phyloP scores from a whole-genome alignment of 2,888 invertebrate species.

The Zaprionus bogoriensis region DNA sequence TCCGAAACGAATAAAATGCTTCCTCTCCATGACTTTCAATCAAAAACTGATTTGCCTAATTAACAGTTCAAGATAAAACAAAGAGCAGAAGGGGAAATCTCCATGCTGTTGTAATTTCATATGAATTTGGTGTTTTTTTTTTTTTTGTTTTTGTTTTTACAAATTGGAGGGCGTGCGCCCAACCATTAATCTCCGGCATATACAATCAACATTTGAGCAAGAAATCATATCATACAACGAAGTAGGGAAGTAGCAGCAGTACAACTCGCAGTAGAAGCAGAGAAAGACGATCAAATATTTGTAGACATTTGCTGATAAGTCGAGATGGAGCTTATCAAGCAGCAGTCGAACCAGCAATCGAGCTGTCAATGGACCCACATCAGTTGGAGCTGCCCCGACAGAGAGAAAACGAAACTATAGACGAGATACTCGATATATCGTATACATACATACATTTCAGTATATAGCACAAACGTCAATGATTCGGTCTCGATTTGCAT shows the following conservation, averaged over 20 bases:
- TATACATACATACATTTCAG: neutral
- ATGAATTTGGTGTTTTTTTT: slow-evolving; percentile 10
- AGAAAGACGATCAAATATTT: slow-evolving; percentile 62
- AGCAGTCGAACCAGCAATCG: slow-evolving; percentile 45
- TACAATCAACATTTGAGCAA: slow-evolving; percentile 67
- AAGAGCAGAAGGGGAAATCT: slow-evolving; percentile 10
- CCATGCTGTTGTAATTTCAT: slow-evolving; percentile 35
- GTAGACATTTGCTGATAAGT: slow-evolving; percentile 54
- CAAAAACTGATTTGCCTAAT: slow-evolving; percentile 55
- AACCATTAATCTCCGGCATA: slow-evolving; percentile 75
- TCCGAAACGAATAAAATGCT: slow-evolving; percentile 46
- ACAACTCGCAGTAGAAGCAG: slow-evolving; percentile 4
- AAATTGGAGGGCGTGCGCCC: slow-evolving; percentile 63
- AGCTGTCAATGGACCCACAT: slow-evolving; percentile 59
- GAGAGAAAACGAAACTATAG: too few relatives aligned
- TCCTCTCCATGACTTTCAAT: slow-evolving; percentile 44
- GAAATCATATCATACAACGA: slow-evolving; percentile 57
- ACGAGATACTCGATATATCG: neutral
- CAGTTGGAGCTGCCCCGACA: slow-evolving; percentile 8
- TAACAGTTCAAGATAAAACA: slow-evolving; percentile 44
- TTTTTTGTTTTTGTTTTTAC: slow-evolving; percentile 3
- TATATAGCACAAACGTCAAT: neutral
- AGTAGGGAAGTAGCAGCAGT: neutral
- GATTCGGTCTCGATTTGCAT: slow-evolving; percentile 23
- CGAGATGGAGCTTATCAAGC: slow-evolving; percentile 29